phyloP scores from a whole-genome alignment of 2,797 vertebrate genomes.

The Helostoma temminkii region DNA sequence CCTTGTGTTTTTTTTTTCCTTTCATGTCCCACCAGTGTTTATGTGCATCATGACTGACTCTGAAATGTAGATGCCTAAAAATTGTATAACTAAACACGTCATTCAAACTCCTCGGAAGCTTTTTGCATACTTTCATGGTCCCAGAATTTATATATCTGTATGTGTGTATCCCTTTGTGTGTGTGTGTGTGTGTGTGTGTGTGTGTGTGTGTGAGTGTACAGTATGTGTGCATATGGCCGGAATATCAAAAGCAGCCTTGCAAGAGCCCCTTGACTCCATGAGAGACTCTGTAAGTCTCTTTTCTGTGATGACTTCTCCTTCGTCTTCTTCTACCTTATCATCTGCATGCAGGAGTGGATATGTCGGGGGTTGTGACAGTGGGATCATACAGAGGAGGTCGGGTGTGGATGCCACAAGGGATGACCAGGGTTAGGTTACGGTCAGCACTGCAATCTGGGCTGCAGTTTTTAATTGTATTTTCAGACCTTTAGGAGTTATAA shows the following conservation, averaged over 20 bases:
- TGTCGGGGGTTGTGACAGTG: conserved; percentile 11
- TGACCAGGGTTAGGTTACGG: conserved; percentile 16
- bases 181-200: conserved; percentile 1
- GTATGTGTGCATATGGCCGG: conserved; percentile 10
- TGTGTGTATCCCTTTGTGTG: conserved; percentile 10
- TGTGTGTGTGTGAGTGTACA: background rate
- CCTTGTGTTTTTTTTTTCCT: background rate
- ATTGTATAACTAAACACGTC: conserved; percentile 19
- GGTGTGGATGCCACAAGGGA: conserved; percentile 20
- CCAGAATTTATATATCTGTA: background rate
- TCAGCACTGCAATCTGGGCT: conserved; percentile 23
- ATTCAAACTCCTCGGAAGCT: conserved; percentile 21
- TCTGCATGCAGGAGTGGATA: conserved; percentile 39
- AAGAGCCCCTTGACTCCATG: conserved; percentile 42
- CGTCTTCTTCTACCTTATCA: conserved; percentile 51
- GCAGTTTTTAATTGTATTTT: conserved; percentile 48
- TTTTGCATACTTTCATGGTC: conserved; percentile 26
- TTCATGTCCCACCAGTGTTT: background rate
- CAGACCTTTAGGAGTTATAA: conserved; percentile 24
- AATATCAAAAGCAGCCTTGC: conserved; percentile 41
- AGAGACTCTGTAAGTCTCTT: conserved; percentile 43
- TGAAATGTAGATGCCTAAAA: conserved; percentile 3
- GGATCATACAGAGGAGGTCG: background rate
- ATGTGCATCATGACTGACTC: background rate
- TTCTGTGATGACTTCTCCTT: conserved; percentile 30